These are phyloP conservation scores for Drosophila kokeensis DNA, from an alignment of 2,888 invertebrate genomes.

Conservation along the genomic window DNA sequence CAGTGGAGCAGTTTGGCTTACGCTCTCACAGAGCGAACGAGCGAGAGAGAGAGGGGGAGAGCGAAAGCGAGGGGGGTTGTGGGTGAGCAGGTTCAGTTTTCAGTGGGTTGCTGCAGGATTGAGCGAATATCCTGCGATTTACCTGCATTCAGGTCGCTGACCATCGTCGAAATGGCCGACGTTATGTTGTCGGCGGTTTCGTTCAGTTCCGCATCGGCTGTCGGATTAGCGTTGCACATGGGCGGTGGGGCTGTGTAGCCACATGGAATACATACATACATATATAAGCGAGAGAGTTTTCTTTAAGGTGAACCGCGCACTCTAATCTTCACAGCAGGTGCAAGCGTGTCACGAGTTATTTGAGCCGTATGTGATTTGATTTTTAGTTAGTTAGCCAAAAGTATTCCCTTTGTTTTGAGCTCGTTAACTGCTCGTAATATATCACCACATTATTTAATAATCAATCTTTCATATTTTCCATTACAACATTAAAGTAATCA, in stretches of 20 bases:
- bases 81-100: constrained; percentile 14
- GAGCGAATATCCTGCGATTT: constrained; percentile 52
- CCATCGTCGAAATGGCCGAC: constrained; percentile 98
- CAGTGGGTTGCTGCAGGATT: background rate
- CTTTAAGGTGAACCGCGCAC: constrained; percentile 21
- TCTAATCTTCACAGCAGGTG: constrained; percentile 16
- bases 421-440: background rate
- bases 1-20: constrained; percentile 11
- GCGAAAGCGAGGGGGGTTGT: constrained; percentile 1
- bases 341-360: constrained; percentile 14
- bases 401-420: background rate
- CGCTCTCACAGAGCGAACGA: constrained; percentile 11
- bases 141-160: constrained; percentile 97
- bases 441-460: background rate
- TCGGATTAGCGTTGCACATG: constrained; percentile 86
- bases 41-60: background rate
- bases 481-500: background rate
- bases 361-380: too few relatives aligned
- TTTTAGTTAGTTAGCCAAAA: background rate
- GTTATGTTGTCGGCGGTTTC: constrained; percentile 99
- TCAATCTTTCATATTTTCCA: background rate
- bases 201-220: constrained; percentile 95
- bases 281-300: constrained; percentile 35
- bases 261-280: constrained; percentile 32
- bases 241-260: constrained; percentile 74